Evolutionary conservation across 1,140 invertebrate species (phyloP), one percentile per base, ranked within the genome.

Genomic region (Leptinotarsa undecemlineata): DNA sequence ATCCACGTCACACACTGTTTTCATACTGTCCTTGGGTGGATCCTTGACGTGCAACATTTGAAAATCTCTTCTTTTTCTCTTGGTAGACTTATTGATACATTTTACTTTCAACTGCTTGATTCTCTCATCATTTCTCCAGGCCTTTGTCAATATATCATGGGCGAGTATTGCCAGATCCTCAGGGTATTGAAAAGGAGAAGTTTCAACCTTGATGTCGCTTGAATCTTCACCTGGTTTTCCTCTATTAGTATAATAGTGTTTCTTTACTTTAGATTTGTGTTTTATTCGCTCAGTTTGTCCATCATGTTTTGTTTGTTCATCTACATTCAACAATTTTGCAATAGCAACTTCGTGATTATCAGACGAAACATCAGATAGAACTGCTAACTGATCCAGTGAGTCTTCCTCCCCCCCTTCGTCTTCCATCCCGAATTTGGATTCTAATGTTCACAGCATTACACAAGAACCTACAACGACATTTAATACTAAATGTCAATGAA

Each of bases 1-100:
- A 84, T 91, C 90, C 2, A 91, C 84, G 76, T 91, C 88, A 8
- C 87, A 63, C 64, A 89, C 85, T 23, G 88, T 88, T 79, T 85
- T 86, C 14, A 79, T 78, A n/a, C 71, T 81, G 69, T 77, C 74
- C 4, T 82, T 57, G 23, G 77, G 72, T 14, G 82, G 79, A 63
- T 81, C 76, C 78, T 82, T 72, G 1, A 84, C 79, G 61, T 81
- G 81, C 15, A 84, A 71, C 48, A 83, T 77, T 48, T 82, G 81
- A 47, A 88, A 68, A 51, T 76, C 74, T 70, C 77, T 80, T 23
- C 74, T 77, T 19, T 79, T 71, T 19, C 76, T 77, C 33, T 78
- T 78, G 26, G 78, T 76, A n/a, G 75, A 75, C 73, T 80, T 78
- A 74, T 79, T 71, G 42, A 76, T 79, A 73, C 79, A 82, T 73